phyloP scores from a whole-genome alignment of 2,113 vertebrate species.

The Urocitellus parryii region DNA sequence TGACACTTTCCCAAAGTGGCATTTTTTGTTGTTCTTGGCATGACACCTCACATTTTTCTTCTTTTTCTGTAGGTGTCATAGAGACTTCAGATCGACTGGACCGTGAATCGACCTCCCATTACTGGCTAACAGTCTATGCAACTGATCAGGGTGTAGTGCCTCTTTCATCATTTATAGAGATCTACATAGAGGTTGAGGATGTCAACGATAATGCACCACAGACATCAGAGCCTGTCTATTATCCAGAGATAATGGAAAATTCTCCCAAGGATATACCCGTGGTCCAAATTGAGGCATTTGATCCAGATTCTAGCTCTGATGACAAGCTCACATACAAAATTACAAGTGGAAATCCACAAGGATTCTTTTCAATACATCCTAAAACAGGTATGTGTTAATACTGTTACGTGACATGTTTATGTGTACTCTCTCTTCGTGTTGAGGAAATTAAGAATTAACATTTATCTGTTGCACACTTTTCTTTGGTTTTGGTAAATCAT shows the following conservation, averaged over 20 bases:
- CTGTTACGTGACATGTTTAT: background rate
- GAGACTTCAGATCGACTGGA: constrained; percentile 94
- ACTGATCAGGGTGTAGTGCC: constrained; percentile 95
- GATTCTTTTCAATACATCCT: constrained; percentile 95
- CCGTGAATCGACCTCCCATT: constrained; percentile 94
- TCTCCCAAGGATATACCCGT: constrained; percentile 96
- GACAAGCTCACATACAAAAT: constrained; percentile 96
- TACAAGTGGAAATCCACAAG: constrained; percentile 98
- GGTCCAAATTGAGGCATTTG: constrained; percentile 95
- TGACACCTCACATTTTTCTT: background rate
- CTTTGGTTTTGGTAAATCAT: background rate
- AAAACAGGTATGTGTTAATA: constrained; percentile 92
- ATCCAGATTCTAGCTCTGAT: constrained; percentile 94
- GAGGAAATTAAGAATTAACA: background rate
- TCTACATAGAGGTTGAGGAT: constrained; percentile 96
- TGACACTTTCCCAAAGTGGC: background rate
- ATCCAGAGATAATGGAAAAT: constrained; percentile 96
- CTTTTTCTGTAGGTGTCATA: constrained; percentile 90
- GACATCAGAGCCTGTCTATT: constrained; percentile 96
- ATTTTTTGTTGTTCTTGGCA: background rate
- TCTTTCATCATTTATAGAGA: constrained; percentile 94
- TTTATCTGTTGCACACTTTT: background rate
- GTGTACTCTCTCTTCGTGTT: rapidly evolving
- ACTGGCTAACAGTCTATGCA: constrained; percentile 98
- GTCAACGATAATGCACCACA: constrained; percentile 98